phyloP scores from a whole-genome alignment of 2,888 invertebrate genomes.

The Pyrrhia umbra region DNA sequence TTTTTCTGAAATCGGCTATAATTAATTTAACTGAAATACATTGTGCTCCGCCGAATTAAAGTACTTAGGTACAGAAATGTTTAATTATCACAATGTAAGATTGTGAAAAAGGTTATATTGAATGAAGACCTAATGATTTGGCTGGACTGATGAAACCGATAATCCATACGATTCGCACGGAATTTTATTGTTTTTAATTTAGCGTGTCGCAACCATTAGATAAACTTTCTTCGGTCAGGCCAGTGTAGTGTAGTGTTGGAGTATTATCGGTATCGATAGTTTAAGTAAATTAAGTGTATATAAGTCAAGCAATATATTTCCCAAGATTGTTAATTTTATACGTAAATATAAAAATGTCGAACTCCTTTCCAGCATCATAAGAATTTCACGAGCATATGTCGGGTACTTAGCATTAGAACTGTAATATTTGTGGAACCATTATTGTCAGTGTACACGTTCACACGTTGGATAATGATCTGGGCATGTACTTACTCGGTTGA shows the following conservation, averaged over 20 bases:
- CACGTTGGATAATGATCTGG: too few relatives aligned
- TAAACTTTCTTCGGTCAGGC: conserved; percentile 10
- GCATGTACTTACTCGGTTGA: too few relatives aligned
- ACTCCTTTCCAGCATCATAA: too few relatives aligned
- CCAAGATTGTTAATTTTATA: background rate
- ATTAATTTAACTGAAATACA: too few relatives aligned
- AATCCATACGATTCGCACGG: conserved; percentile 2
- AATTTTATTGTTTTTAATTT: conserved; percentile 15
- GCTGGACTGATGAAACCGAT: conserved; percentile 2
- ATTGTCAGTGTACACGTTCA: too few relatives aligned
- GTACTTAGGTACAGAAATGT: too few relatives aligned
- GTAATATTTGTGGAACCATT: too few relatives aligned
- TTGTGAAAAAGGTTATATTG: background rate
- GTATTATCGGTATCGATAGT: background rate
- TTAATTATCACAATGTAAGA: too few relatives aligned
- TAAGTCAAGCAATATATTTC: conserved; percentile 21
- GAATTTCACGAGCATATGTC: too few relatives aligned
- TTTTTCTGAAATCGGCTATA: too few relatives aligned
- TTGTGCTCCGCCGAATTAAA: too few relatives aligned
- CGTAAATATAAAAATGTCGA: background rate
- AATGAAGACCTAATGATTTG: background rate
- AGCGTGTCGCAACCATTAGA: background rate
- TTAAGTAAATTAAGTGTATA: conserved; percentile 11
- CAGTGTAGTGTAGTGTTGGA: conserved; percentile 11
- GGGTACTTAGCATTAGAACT: too few relatives aligned